These are phyloP conservation scores for Platyura marginata DNA, from an alignment of 1,140 invertebrate genomes.

Conservation along the genomic window DNA sequence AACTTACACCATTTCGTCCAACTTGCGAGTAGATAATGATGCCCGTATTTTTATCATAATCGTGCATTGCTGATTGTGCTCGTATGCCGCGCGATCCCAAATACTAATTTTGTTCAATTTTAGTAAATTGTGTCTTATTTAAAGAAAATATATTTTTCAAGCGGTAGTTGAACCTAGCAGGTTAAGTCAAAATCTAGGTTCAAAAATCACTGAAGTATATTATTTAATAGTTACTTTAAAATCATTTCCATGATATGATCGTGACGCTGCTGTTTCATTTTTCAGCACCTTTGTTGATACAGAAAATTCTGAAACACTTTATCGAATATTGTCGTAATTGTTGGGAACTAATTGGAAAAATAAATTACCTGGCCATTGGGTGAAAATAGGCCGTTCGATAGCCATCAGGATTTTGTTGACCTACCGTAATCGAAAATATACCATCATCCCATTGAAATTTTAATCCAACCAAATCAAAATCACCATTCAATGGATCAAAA, in stretches of 20 bases:
- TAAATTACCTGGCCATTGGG: conserved; percentile 43
- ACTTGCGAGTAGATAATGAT: conserved; percentile 47
- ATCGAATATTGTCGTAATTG: no score
- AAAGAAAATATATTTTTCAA: no score
- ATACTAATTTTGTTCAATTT: conserved; percentile 14
- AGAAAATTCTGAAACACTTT: conserved; percentile 33
- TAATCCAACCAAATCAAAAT: conserved; percentile 41
- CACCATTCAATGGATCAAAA: conserved; percentile 46
- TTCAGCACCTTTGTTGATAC: conserved; percentile 44
- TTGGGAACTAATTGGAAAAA: no score
- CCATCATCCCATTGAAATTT: conserved; percentile 56
- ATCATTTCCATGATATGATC: conserved; percentile 35
- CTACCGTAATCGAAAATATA: conserved; percentile 44
- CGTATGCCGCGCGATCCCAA: conserved; percentile 36
- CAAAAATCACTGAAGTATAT: no score
- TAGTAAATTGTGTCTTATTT: background rate
- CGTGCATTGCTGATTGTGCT: conserved; percentile 41
- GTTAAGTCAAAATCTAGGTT: no score
- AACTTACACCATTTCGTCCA: conserved; percentile 43
- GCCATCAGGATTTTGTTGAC: conserved; percentile 29
- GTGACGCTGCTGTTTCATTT: conserved; percentile 31
- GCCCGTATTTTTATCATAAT: conserved; percentile 30
- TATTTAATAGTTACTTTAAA: no score
- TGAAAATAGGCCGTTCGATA: conserved; percentile 46
- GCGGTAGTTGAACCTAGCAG: no score